Evolutionary conservation across 2,888 invertebrate species (phyloP), one percentile per base, ranked within the genome.

Genomic region (Lasioglossum morio): DNA sequence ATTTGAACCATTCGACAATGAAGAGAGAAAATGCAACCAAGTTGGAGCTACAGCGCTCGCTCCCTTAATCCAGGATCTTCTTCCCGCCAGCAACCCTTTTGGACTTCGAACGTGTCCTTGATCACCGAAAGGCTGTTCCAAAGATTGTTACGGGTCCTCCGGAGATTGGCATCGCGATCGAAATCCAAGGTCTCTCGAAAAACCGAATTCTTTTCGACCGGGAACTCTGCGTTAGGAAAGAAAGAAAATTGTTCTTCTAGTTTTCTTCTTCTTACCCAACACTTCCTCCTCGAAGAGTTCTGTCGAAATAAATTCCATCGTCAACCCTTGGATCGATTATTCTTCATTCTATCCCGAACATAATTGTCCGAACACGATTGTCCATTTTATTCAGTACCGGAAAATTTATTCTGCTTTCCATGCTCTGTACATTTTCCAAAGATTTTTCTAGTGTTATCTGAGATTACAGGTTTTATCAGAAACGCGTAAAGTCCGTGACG

Each of bases 111-210:
- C 70, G 40, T 37, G 78, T 73, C 34, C 79, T 40, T 60, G 72
- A 46, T 72, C 43, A 34, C n/a, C 40, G 79, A 34, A 34, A 23
- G 70, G 43, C 57, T 72, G 57, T 23, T 37, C 37, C 40, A n/a
- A 37, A 40, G 27, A 30, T 63, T 60, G 76, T 63, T 34, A 63
- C n/a, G n/a, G 5, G 8, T 4, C 19, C 16, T 72, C 34, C 10
- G 43, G 63, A 72, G 63, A 83, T 72, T 76, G 81, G 30, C 27
- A 72, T 81, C 78, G 63, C 63, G 78, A 73, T 81, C 34, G 77
- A 77, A 77, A 63, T 72, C 60, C 72, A 10, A n/a, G 60, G 16
- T 30, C 46, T 30, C 23, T 27, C 30, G 72, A 30, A 57, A 43
- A 40, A 69, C 2, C 60, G 60, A 30, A 72, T n/a, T 34, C 60